A percentile compares a stretch with the other conserved stretches of the same genome.
Evolutionary conservation across 2,888 invertebrate genomes (phyloP).

Genomic region (Zhuqinia jingwanae): DNA sequence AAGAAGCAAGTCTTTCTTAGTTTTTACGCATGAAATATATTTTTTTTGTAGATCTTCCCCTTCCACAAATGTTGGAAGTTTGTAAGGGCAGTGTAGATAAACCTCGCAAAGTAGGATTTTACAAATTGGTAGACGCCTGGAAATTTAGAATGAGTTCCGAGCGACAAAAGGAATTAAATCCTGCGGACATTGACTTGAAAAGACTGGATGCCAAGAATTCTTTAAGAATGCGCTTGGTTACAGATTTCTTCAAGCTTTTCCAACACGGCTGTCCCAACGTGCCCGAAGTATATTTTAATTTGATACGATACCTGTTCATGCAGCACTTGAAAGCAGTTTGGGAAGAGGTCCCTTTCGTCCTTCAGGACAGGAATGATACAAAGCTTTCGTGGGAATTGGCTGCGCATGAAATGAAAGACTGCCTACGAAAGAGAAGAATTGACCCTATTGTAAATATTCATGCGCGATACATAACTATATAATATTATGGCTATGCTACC

Average conservation of each 20-base stretch:
- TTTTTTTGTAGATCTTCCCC: conserved; percentile 41
- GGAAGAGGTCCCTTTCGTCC: conserved; percentile 38
- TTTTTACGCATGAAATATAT: not conserved
- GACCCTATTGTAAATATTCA: conserved; percentile 18
- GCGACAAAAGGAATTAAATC: conserved; percentile 43
- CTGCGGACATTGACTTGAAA: conserved; percentile 40
- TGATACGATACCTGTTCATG: conserved; percentile 53
- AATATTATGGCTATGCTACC: too few species aligned
- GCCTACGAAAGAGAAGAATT: not conserved
- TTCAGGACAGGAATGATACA: conserved; percentile 42
- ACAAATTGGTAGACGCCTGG: conserved; percentile 54
- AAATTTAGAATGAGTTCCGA: conserved; percentile 54
- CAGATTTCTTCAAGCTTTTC: conserved; percentile 32
- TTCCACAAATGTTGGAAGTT: conserved; percentile 14
- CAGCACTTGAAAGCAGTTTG: conserved; percentile 40
- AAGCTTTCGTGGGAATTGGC: not conserved
- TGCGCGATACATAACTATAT: too few species aligned
- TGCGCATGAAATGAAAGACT: not conserved
- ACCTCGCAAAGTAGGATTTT: conserved; percentile 36
- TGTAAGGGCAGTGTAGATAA: conserved; percentile 36
- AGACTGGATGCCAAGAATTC: conserved; percentile 2
- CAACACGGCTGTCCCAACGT: conserved; percentile 26
- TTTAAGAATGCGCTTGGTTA: conserved; percentile 26
- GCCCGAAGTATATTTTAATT: conserved; percentile 34
- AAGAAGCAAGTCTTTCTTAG: not conserved